Evolutionary conservation across 2,888 invertebrate genomes (phyloP), one percentile per base, ranked within the genome.

Genomic region (Antheraea yamamai): DNA sequence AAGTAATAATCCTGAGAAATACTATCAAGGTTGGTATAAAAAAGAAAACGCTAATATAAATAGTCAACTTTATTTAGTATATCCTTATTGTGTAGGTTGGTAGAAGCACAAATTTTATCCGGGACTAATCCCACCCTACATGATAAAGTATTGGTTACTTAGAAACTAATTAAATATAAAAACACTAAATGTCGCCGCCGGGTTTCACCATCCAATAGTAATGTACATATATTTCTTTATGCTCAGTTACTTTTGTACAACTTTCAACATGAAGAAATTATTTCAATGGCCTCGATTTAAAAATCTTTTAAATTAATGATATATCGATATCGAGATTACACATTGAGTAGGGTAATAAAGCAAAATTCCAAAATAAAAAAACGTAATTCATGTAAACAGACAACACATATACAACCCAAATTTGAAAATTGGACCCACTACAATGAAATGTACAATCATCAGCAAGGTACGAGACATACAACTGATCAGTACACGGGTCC

Each of bases 151-250:
- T 93, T 91, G 91, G 92, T 94, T 90, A 89, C 91, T 92, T 91
- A 92, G 85, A 93, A 47, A 92, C 92, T 90, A 93, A 94, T 94
- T 93, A 94, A 94, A 94, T 93, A 93, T 93, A 93, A 92, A 84
- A 91, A 90, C 89, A 87, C 64, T 61, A 66, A 66, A 88, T 89
- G 93, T 93, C 94, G 14, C 64, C 64, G 30, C 30, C 26, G 16
- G 30, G 3, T 66, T 23, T 61, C 12, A 26, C 16, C 64, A 14
- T 10, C 47, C 16, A 66, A 66, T 66, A 66, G 12, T 30, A 30
- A 66, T 66, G 4, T 66, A 66, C 16, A 64, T 26, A 66, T 80
- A 86, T 83, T 88, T 94, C 93, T 92, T 89, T 83, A 91, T 90
- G 93, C 86, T 88, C 87, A 90, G 92, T 92, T 88, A 89, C 89